These are phyloP conservation scores for Poeciliopsis gracilis DNA, from an alignment of 2,797 vertebrate genomes.

Conservation along the genomic window DNA sequence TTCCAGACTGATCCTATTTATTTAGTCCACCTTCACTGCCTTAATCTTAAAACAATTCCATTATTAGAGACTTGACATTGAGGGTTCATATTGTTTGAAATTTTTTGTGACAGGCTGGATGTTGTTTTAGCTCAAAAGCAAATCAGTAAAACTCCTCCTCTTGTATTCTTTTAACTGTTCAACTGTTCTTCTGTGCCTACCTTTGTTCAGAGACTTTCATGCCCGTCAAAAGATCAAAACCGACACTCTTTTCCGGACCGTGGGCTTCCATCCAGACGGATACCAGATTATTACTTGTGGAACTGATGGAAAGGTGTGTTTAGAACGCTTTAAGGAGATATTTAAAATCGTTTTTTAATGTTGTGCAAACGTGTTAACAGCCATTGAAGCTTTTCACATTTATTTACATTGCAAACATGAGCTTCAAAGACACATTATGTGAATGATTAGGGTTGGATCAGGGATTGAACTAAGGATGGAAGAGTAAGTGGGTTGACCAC, in stretches of 20 bases:
- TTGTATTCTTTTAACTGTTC: neutral
- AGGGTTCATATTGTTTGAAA: neutral
- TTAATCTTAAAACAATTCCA: neutral
- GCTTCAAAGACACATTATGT: neutral
- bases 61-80: neutral
- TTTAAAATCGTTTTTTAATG: neutral
- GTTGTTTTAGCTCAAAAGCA: neutral
- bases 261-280: conserved; percentile 91
- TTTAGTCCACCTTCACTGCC: neutral
- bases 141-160: neutral
- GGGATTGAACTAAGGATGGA: too few relatives aligned
- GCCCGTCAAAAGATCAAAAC: conserved; percentile 87
- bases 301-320: conserved; percentile 86
- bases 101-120: neutral
- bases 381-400: neutral
- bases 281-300: conserved; percentile 90
- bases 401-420: neutral
- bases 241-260: conserved; percentile 85
- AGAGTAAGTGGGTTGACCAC: neutral
- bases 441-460: neutral
- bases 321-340: neutral
- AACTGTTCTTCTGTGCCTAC: neutral
- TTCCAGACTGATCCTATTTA: neutral
- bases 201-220: conserved; percentile 77
- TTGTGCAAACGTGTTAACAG: neutral